Conservation (phyloP, 2,113 vertebrate species). For the Gambusia affinis region DNA sequence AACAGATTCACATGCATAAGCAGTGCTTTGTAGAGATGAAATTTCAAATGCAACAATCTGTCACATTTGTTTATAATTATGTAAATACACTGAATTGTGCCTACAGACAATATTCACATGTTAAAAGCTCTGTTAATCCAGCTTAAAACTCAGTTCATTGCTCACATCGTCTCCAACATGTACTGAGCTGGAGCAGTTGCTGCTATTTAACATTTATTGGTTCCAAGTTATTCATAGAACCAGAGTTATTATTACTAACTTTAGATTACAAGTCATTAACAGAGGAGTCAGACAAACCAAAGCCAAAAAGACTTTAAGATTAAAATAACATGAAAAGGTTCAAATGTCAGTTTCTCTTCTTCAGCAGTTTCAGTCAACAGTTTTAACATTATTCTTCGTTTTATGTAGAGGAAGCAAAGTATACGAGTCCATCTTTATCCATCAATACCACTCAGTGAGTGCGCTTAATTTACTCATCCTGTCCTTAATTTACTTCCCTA, state of each 20-base stretch:
- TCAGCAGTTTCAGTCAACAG: neutral
- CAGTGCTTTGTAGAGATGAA: neutral
- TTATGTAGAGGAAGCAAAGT: neutral
- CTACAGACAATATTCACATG: constrained; percentile 21
- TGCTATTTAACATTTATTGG: neutral
- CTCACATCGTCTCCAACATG: neutral
- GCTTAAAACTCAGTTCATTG: neutral
- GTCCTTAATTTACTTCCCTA: constrained; percentile 4
- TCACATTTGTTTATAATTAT: neutral
- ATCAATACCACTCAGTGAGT: neutral
- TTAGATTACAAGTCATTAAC: neutral
- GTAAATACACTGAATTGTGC: neutral
- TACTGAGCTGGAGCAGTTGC: neutral
- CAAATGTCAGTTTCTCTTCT: neutral
- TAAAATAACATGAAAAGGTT: no score
- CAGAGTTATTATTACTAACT: neutral
- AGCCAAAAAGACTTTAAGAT: neutral
- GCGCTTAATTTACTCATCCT: constrained; percentile 6
- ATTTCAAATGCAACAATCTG: neutral
- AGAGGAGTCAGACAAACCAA: neutral
- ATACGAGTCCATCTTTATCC: neutral
- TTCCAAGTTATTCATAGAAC: neutral
- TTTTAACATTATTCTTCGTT: neutral
- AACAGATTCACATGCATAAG: no score
- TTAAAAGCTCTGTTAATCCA: neutral